Evolutionary conservation across 2,888 invertebrate species (phyloP).

Genomic region (Electrophaes corylata): DNA sequence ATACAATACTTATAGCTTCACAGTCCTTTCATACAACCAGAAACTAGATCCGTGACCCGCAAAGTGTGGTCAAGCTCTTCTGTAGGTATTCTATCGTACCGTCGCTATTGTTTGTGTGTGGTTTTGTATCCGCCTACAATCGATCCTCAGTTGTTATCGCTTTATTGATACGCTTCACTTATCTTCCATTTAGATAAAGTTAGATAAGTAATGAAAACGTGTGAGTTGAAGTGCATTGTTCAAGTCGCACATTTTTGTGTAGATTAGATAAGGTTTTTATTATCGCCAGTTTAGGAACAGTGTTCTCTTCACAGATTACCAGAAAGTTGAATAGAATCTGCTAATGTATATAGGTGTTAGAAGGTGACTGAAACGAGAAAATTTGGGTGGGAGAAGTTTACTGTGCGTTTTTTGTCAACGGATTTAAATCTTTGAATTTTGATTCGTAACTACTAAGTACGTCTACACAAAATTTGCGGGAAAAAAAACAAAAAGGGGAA

Average conservation of each 20-base stretch:
- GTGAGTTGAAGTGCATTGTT: conserved; percentile 23
- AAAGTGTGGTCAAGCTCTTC: conserved; percentile 49
- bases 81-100: conserved; percentile 39
- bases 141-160: conserved; percentile 19
- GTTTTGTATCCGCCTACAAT: conserved; percentile 39
- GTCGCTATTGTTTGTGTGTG: conserved; percentile 47
- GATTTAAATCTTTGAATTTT: no score
- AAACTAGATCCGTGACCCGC: conserved; percentile 36
- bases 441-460: no score
- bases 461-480: no score
- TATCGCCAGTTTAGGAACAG: not conserved
- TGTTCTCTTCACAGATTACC: not conserved
- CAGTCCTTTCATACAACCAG: conserved; percentile 1
- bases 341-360: no score
- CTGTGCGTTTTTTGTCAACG: no score
- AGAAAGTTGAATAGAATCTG: no score
- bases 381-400: no score
- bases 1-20: not conserved
- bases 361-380: no score
- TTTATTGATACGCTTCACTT: conserved; percentile 33
- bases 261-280: conserved; percentile 13
- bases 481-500: no score
- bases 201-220: conserved; percentile 32
- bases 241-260: conserved; percentile 5
- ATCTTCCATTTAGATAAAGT: conserved; percentile 31